These are phyloP conservation scores for Tympanoctomys barrerae DNA, from an alignment of 2,797 vertebrate genomes.

Conservation along the genomic window DNA sequence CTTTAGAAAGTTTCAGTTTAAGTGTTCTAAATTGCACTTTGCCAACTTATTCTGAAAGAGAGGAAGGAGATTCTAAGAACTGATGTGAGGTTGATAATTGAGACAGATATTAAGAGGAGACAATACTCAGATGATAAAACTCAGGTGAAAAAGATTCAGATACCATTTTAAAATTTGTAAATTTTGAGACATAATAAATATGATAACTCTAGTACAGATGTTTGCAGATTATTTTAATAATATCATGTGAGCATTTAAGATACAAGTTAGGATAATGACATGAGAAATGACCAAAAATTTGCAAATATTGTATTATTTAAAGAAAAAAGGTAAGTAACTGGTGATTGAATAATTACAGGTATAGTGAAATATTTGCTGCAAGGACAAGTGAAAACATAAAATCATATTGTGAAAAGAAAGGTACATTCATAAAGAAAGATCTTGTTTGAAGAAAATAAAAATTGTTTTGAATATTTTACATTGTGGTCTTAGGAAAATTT, in stretches of 20 bases:
- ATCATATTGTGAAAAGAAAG: neutral
- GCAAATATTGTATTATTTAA: slow-evolving; percentile 8
- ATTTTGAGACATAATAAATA: neutral
- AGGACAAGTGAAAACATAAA: neutral
- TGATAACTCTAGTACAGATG: neutral
- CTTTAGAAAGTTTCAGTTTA: neutral
- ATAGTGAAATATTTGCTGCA: slow-evolving; percentile 35
- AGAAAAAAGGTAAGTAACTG: neutral
- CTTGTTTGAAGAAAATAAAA: neutral
- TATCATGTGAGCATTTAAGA: neutral
- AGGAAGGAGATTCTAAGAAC: neutral
- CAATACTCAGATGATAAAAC: neutral
- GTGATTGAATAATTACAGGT: neutral
- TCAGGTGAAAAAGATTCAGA: neutral
- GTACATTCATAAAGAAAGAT: neutral
- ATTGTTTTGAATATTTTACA: neutral
- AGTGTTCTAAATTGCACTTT: neutral
- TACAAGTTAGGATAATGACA: neutral
- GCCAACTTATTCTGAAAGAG: neutral
- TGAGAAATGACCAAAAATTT: neutral
- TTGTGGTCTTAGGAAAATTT: neutral
- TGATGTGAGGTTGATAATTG: neutral
- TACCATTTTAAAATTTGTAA: neutral
- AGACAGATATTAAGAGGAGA: neutral
- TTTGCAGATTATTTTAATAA: neutral